Percentiles rank a stretch among this genome's conserved stretches.
These are phyloP conservation scores for Limosa lapponica DNA, from an alignment of 2,797 vertebrate genomes.

Conservation along the genomic window DNA sequence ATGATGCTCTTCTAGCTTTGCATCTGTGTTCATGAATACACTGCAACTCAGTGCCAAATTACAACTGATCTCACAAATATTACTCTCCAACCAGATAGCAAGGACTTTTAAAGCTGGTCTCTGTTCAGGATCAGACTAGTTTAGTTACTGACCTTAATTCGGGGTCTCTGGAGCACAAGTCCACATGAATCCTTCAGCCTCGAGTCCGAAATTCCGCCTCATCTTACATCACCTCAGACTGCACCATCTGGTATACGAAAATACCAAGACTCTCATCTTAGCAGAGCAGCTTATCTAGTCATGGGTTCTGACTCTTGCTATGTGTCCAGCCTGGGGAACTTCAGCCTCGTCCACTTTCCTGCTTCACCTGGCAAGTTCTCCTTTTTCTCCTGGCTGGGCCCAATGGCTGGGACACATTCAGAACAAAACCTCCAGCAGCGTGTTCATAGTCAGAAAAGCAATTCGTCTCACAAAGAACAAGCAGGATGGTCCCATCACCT, in stretches of 20 bases:
- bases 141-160: background rate
- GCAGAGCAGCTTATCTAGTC: background rate
- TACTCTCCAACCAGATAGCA: background rate
- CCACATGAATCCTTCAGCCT: background rate
- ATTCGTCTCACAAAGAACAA: background rate
- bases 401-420: accelerated
- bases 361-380: background rate
- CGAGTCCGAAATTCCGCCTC: background rate
- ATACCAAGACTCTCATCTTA: background rate
- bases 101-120: background rate
- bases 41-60: background rate
- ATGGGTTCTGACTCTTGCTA: background rate
- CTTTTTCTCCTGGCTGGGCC: background rate
- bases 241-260: background rate
- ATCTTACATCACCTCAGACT: background rate
- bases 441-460: background rate
- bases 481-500: background rate
- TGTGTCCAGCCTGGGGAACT: background rate
- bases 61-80: background rate
- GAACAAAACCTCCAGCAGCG: background rate
- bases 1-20: background rate
- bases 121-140: background rate
- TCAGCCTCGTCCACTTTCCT: background rate
- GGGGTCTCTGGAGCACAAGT: background rate
- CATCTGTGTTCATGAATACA: background rate